phyloP scores from a whole-genome alignment of 1,140 invertebrate genomes.

The Sipha flava region DNA sequence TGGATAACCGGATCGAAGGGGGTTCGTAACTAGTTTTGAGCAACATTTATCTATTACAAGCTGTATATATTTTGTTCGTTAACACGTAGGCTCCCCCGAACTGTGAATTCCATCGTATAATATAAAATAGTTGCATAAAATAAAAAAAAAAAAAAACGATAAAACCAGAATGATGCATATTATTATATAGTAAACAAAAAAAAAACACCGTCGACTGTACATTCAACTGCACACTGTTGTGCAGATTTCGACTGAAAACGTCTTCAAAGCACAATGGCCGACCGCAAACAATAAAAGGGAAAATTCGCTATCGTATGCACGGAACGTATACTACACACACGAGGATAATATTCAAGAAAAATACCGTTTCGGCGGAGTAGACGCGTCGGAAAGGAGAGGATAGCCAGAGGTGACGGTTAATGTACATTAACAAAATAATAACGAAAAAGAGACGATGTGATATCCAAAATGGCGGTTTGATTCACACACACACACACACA shows the following conservation, averaged over 20 bases:
- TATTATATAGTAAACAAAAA: no score
- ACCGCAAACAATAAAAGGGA: background rate
- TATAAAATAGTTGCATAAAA: no score
- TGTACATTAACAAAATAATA: background rate
- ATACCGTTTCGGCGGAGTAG: background rate
- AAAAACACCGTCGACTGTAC: no score
- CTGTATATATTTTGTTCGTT: no score
- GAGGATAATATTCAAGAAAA: background rate
- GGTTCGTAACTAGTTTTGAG: background rate
- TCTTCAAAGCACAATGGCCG: no score
- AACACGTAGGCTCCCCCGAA: no score
- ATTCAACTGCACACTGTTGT: no score
- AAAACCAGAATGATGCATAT: no score
- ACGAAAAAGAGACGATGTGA: constrained; percentile 3
- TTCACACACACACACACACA: background rate
- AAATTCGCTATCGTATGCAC: background rate
- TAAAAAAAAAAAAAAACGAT: no score
- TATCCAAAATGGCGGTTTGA: constrained; percentile 24
- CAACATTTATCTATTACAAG: background rate
- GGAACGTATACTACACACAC: no score
- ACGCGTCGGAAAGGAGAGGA: background rate
- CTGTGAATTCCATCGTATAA: no score
- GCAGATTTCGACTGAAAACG: no score
- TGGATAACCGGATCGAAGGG: background rate
- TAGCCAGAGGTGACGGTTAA: background rate